Percentiles rank a stretch among this genome's conserved stretches.
These are phyloP conservation scores for Tipula confusa DNA, from an alignment of 2,888 invertebrate genomes.

Conservation along the genomic window DNA sequence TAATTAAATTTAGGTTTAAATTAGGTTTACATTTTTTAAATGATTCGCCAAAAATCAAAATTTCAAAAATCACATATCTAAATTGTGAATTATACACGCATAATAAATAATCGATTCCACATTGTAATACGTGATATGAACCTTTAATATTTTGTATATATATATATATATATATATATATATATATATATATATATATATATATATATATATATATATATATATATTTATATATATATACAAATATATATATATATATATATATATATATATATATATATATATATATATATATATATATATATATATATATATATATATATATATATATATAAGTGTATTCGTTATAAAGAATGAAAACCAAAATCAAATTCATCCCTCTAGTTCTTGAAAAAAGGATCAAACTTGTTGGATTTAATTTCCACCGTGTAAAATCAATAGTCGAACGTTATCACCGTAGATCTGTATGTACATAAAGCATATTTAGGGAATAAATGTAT, in stretches of 20 bases:
- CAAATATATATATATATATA: no score
- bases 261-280: no score
- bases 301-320: no score
- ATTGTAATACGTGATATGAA: neutral
- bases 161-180: no score
- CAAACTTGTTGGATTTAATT: conserved; percentile 9
- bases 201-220: no score
- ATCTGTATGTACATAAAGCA: neutral
- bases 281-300: no score
- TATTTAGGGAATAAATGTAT: neutral
- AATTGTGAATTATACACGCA: neutral
- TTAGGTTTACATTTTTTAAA: no score
- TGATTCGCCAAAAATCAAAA: no score
- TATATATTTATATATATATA: no score
- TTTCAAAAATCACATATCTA: neutral
- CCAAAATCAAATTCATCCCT: neutral
- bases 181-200: no score
- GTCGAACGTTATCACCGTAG: neutral
- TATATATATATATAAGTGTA: no score
- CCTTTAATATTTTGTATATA: neutral
- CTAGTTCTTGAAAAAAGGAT: neutral
- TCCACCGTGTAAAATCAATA: conserved; percentile 8
- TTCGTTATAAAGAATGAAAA: neutral
- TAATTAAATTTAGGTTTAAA: neutral
- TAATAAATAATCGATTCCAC: neutral